phyloP scores from a whole-genome alignment of 1,140 invertebrate genomes.

The Trachelipus rathkii region DNA sequence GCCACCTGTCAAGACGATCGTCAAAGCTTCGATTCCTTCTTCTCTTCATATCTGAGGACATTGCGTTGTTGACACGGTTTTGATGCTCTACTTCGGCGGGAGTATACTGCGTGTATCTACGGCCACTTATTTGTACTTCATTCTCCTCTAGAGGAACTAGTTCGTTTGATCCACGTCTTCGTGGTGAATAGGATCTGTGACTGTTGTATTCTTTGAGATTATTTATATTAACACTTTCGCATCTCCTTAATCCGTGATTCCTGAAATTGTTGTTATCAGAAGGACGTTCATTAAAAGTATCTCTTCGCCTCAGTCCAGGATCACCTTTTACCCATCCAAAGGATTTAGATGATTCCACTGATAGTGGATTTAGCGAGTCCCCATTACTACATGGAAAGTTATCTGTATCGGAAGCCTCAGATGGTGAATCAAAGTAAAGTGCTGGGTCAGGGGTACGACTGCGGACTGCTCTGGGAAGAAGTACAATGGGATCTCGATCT shows the following conservation, averaged over 20 bases:
- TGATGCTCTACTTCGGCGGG: constrained; percentile 38
- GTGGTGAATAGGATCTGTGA: constrained; percentile 36
- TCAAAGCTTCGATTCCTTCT: constrained; percentile 43
- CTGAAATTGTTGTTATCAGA: constrained; percentile 25
- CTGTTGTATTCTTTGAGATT: constrained; percentile 40
- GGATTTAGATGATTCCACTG: constrained; percentile 41
- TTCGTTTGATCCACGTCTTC: constrained; percentile 32
- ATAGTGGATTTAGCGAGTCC: constrained; percentile 32
- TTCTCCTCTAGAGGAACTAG: constrained; percentile 35
- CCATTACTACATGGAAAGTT: constrained; percentile 25
- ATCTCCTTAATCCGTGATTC: constrained; percentile 29
- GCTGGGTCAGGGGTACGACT: constrained; percentile 54
- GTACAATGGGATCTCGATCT: constrained; percentile 56
- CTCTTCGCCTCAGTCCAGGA: constrained; percentile 32
- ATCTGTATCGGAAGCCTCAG: constrained; percentile 46
- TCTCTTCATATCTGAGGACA: constrained; percentile 39
- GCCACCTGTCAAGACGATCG: constrained; percentile 43
- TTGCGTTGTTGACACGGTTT: constrained; percentile 40
- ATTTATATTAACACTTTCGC: constrained; percentile 40
- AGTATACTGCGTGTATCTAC: constrained; percentile 41
- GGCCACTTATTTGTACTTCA: constrained; percentile 43
- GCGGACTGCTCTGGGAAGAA: constrained; percentile 54
- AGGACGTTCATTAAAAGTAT: constrained; percentile 36
- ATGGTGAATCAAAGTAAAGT: constrained; percentile 61
- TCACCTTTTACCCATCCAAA: constrained; percentile 41